These are phyloP conservation scores for Proisotoma minuta DNA, from an alignment of 2,888 invertebrate genomes.

Conservation along the genomic window DNA sequence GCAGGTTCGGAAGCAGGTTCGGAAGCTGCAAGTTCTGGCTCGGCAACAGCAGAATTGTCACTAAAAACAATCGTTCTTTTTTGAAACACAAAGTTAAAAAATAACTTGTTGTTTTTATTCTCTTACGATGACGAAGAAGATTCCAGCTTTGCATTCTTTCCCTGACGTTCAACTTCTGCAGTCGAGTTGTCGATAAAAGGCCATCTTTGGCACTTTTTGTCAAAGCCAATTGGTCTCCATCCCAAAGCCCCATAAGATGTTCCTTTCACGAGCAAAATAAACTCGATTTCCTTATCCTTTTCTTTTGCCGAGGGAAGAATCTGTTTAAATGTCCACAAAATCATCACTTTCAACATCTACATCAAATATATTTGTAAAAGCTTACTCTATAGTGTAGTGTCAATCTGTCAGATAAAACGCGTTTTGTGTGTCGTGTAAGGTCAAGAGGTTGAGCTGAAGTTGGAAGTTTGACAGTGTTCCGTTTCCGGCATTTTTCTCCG, in stretches of 20 bases:
- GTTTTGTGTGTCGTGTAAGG: slow-evolving; percentile 58
- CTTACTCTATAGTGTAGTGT: slow-evolving; percentile 75
- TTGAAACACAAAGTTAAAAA: not conserved
- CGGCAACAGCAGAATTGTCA: slow-evolving; percentile 17
- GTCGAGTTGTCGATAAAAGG: slow-evolving; percentile 38
- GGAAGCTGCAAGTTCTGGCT: slow-evolving; percentile 51
- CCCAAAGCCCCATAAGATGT: slow-evolving; percentile 84
- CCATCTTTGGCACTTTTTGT: slow-evolving; percentile 41
- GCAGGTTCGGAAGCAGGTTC: slow-evolving; percentile 52
- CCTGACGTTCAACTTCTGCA: slow-evolving; percentile 23
- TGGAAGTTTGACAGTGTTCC: slow-evolving; percentile 68
- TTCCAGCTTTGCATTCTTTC: slow-evolving; percentile 31
- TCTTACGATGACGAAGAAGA: slow-evolving; percentile 11
- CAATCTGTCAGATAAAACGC: slow-evolving; percentile 68
- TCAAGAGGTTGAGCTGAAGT: slow-evolving; percentile 66
- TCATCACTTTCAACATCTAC: not conserved
- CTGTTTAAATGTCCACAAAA: slow-evolving; percentile 8
- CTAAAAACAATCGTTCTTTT: not conserved
- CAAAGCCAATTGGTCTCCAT: slow-evolving; percentile 68
- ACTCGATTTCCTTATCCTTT: slow-evolving; percentile 48
- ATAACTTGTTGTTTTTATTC: not conserved
- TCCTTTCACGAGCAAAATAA: slow-evolving; percentile 80
- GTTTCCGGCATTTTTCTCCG: slow-evolving; percentile 51
- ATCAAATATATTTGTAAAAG: not conserved
- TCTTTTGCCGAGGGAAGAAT: slow-evolving; percentile 61